These are phyloP conservation scores for Pentamera pediparva DNA, from an alignment of 53 echinoderm and acorn worm species.

Conservation along the genomic window DNA sequence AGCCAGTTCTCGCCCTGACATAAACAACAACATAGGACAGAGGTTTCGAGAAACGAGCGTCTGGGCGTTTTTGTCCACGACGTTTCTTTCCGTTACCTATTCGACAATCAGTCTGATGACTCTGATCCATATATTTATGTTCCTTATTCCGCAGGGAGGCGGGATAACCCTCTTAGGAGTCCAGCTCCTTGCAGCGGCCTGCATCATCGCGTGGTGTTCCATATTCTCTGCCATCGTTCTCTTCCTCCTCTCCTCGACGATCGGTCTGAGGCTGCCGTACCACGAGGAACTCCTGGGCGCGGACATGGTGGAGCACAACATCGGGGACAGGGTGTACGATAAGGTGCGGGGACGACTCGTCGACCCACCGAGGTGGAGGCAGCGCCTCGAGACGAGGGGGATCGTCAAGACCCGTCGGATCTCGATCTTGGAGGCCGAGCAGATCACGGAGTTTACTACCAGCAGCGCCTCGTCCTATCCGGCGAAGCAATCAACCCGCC, in stretches of 20 bases:
- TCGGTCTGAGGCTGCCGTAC: slow-evolving; percentile 59
- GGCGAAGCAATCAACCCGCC: neutral
- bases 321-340: slow-evolving; percentile 58
- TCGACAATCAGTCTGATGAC: neutral
- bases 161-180: slow-evolving; percentile 37
- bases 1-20: no score
- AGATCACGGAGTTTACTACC: neutral
- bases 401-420: slow-evolving; percentile 12
- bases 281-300: slow-evolving; percentile 66
- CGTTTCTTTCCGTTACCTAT: neutral
- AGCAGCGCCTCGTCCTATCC: neutral
- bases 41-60: no score
- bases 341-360: slow-evolving; percentile 47
- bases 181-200: slow-evolving; percentile 39
- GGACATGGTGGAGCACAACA: slow-evolving; percentile 71
- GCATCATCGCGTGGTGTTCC: slow-evolving; percentile 56
- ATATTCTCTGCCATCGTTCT: slow-evolving; percentile 38
- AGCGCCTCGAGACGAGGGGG: neutral
- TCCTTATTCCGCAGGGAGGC: slow-evolving; percentile 43
- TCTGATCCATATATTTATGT: neutral
- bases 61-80: no score
- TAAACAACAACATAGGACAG: no score
- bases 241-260: slow-evolving; percentile 26
- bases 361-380: neutral
- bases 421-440: slow-evolving; percentile 47